phyloP scores from a whole-genome alignment of 2,797 vertebrate genomes.

The Potorous gilbertii region DNA sequence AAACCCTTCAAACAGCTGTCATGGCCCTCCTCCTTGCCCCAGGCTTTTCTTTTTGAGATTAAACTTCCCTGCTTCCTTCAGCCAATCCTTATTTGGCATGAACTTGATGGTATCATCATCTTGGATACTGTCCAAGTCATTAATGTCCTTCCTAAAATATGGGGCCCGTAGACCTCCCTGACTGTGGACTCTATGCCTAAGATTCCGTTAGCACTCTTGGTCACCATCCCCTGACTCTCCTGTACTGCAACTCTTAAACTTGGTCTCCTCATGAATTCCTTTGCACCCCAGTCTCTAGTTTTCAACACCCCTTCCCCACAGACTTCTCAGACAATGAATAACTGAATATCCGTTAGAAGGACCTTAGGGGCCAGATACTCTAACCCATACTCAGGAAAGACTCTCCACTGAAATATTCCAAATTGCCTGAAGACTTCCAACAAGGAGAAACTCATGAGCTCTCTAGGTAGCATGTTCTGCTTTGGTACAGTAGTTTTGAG shows the following conservation, averaged over 20 bases:
- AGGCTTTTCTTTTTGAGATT: not conserved
- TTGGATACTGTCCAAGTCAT: not conserved
- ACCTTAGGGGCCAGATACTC: no score
- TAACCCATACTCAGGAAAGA: no score
- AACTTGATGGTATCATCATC: not conserved
- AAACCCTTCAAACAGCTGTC: not conserved
- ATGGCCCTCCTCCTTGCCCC: not conserved
- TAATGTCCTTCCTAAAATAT: not conserved
- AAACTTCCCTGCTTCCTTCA: not conserved
- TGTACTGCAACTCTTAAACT: not conserved
- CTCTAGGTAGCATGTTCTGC: no score
- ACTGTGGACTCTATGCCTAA: not conserved
- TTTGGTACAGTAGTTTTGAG: no score
- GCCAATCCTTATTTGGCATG: not conserved
- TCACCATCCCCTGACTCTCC: not conserved
- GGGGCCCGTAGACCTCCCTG: no score
- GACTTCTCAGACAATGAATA: no score
- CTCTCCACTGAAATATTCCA: no score
- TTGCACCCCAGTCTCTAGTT: not conserved
- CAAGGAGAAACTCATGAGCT: no score
- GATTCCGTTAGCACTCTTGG: not conserved
- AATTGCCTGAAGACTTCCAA: no score
- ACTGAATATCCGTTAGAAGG: no score
- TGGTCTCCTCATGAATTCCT: not conserved
- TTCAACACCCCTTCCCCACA: no score